Base-by-base conservation (phyloP, 1,140 invertebrate genomes). In the Drosophila repletoides region DNA sequence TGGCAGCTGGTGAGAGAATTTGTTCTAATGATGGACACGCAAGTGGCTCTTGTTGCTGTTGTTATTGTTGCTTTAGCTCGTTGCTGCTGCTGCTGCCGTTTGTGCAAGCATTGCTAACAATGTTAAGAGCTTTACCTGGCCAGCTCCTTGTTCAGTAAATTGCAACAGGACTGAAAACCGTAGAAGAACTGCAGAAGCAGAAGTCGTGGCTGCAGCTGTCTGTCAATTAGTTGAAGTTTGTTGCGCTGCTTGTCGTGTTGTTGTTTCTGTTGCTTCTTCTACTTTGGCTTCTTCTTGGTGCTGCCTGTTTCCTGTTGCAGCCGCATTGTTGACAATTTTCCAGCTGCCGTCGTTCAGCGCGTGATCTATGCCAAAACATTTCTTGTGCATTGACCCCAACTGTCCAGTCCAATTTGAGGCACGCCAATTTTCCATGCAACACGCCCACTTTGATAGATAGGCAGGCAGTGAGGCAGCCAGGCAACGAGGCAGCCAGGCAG, bases 21-120 rank as follows among this genome's bases (percentile, higher is more conserved):
- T 88, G 83, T 88, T 88, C 83, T 87, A 88, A 87, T 88, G 76
- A 87, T 72, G 72, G 80, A 86, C 80, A 86, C 67, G 80, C 80
- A 84, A 84, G 80, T 76, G 51, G 21, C 17, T 29, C 17, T 53
- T 55, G 26, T 36, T 58, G 28, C 41, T 60, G 19, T 51, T 38
- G 29, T 22, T 22, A 14, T 10, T 10, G 43, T n/a, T n/a, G n/a
- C n/a, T n/a, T n/a, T n/a, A n/a, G 36, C 36, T 12, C 10, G 9
- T 48, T 45, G 38, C 45, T 55, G 52, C 31, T 48, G 28, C 22
- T 33, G 53, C 33, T 36, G 56, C 14, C 51, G 58, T 72, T 43
- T 63, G 60, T 56, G 24, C 52, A 58, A 46, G 40, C 51, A 55
- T 58, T 43, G 60, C 60, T 19, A 53, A 61, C 61, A 48, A 65